These are phyloP conservation scores for Eupithecia dodoneata DNA, from an alignment of 2,888 invertebrate species.

Conservation along the genomic window DNA sequence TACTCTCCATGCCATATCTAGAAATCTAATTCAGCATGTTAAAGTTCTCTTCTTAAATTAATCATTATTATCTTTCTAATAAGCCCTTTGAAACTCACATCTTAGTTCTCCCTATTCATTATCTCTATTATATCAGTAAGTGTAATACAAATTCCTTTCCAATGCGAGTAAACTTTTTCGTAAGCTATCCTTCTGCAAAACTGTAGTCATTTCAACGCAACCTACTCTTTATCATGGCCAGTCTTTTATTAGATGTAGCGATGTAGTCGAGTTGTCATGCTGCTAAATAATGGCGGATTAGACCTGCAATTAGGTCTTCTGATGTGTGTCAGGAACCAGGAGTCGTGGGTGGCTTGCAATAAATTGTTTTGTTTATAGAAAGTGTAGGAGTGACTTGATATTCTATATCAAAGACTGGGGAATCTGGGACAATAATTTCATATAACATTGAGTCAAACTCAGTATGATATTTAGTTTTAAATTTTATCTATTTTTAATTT, in stretches of 20 bases:
- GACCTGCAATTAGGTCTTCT: slow-evolving; percentile 29
- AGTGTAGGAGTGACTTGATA: slow-evolving; percentile 13
- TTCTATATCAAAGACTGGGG: background rate
- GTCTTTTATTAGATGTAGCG: slow-evolving; percentile 5
- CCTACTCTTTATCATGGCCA: background rate
- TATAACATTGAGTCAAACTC: background rate
- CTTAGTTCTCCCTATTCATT: background rate
- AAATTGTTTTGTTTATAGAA: slow-evolving; percentile 18
- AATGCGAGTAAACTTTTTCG: background rate
- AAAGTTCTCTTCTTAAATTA: background rate
- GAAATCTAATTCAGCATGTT: background rate
- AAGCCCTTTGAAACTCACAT: too few species aligned
- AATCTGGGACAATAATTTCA: background rate
- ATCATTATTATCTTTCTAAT: background rate
- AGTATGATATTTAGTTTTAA: background rate
- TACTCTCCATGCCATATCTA: background rate
- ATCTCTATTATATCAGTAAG: background rate
- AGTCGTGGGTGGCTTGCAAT: slow-evolving; percentile 24
- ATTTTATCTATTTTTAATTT: background rate
- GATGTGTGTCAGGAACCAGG: slow-evolving; percentile 23
- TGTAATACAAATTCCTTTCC: background rate
- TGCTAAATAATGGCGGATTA: slow-evolving; percentile 24
- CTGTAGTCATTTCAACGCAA: background rate
- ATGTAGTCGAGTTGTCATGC: slow-evolving; percentile 6
- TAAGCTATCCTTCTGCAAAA: background rate